Evolutionary conservation across 2,113 vertebrate species (phyloP).

Genomic region (Bos indicus): DNA sequence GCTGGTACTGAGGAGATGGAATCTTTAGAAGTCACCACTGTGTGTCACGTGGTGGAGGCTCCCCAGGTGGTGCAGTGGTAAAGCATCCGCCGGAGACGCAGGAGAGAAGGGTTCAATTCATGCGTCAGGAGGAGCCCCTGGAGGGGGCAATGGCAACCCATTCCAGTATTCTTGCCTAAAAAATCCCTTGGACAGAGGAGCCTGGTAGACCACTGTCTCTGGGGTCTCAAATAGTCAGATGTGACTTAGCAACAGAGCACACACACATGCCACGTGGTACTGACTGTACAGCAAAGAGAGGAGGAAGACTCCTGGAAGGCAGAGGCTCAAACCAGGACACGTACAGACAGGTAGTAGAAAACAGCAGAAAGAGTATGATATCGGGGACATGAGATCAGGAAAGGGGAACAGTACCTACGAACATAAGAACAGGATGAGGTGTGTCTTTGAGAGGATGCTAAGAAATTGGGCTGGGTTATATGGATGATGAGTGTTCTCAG

Average conservation of each 20-base stretch:
- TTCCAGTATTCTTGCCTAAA: not conserved
- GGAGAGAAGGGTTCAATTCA: not conserved
- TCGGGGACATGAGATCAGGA: not conserved
- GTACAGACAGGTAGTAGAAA: not conserved
- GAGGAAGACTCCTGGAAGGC: not conserved
- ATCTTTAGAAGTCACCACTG: not conserved
- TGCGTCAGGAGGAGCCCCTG: not conserved
- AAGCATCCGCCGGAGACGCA: not conserved
- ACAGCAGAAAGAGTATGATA: not conserved
- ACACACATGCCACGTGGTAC: not conserved
- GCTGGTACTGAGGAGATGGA: not conserved
- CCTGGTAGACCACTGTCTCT: not conserved
- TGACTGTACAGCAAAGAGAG: not conserved
- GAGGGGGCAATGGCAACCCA: not conserved
- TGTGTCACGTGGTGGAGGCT: not conserved
- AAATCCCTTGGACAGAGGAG: not conserved
- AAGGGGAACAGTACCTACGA: not conserved
- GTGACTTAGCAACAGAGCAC: not conserved
- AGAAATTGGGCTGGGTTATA: rapidly evolving
- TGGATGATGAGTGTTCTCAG: not conserved
- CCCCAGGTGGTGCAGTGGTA: not conserved
- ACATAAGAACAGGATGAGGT: not conserved
- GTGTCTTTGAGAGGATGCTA: not conserved
- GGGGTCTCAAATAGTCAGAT: not conserved
- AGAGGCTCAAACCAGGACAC: not conserved